Evolutionary conservation across 2,888 invertebrate genomes (phyloP), one percentile per base, ranked within the genome.

Genomic region (Rapana venosa): DNA sequence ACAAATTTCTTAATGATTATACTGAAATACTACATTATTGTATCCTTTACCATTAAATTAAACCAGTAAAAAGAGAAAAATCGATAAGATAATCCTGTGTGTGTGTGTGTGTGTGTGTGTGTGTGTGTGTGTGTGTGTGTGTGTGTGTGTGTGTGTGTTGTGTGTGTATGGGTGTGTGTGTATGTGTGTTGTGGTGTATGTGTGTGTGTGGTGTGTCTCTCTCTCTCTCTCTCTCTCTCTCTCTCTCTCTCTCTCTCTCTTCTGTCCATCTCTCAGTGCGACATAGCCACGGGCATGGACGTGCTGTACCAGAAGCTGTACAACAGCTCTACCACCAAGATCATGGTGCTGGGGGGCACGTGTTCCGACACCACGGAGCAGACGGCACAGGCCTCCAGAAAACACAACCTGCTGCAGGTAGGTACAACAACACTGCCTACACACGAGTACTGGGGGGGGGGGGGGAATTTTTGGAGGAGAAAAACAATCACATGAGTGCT

Each of bases 271-370:
- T n/a, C 35, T 1, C 88, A 92, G 92, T 92, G 92, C 32, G 79
- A 90, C 30, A 86, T 86, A 35, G 89, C 89, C 6, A 20, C 26
- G 22, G 92, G 90, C 0, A 86, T 91, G 70, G 88, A 92, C 35
- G 89, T 88, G 22, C 87, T 92, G 85, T 91, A 90, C 89, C 86
- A 79, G 61, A 90, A 90, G 83, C 35, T 91, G 47, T 91, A 90
- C 90, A 87, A 90, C 90, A 83, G 22, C 4, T 88, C 79, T 87
- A 77, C 47, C 26, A 91, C 89, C 47, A 90, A 88, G 35, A 87
- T 92, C 81, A 91, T 92, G 92, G 90, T 91, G 8, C 70, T 92
- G 17, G 92, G 92, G 8, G 91, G 35, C 4, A 91, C 91, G 0
- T 91, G 91, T 30, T 91, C 91, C 11, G 90, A 90, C 47, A 91